Conservation (phyloP, 2,113 vertebrate genomes). For the Mus musculus region GRCm39 chr11:60281501-60282000, state of each 20-base stretch:
- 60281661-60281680: neutral
- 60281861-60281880: neutral
- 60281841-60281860: neutral
- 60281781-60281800: neutral
- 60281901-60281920: neutral
- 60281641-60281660: neutral
- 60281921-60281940: neutral
- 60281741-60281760: neutral
- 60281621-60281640: neutral
- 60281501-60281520: neutral
- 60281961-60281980: neutral
- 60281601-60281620: neutral
- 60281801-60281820: neutral
- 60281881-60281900: neutral
- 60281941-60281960: too few species aligned
- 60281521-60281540: neutral
- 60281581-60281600: neutral
- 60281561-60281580: neutral
- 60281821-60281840: neutral
- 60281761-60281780: neutral
- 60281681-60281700: neutral
- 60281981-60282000: neutral
- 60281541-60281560: neutral
- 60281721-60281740: neutral
- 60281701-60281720: neutral